These are phyloP conservation scores for Spodoptera picta DNA, from an alignment of 2,888 invertebrate species.

Conservation along the genomic window DNA sequence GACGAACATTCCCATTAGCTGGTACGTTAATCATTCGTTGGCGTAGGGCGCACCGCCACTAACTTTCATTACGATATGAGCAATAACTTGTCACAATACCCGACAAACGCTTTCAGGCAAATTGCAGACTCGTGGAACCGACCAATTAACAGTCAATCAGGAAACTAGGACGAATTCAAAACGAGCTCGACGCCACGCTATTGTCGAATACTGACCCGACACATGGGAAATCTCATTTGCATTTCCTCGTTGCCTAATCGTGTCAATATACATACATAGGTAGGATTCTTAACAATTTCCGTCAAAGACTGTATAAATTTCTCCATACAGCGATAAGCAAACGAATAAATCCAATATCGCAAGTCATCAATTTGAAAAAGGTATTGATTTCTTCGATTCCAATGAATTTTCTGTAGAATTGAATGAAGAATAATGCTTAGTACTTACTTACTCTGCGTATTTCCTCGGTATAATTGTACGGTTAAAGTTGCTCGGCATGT, in stretches of 20 bases:
- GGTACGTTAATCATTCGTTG: slow-evolving; percentile 57
- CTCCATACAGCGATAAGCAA: slow-evolving; percentile 47
- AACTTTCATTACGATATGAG: slow-evolving; percentile 63
- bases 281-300: slow-evolving; percentile 54
- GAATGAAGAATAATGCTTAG: slow-evolving; percentile 29
- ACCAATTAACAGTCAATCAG: slow-evolving; percentile 54
- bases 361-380: slow-evolving; percentile 57
- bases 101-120: slow-evolving; percentile 60
- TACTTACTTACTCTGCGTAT: slow-evolving; percentile 40
- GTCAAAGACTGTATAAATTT: slow-evolving; percentile 44
- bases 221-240: slow-evolving; percentile 25
- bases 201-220: slow-evolving; percentile 21
- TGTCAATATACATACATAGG: not conserved
- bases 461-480: slow-evolving; percentile 35
- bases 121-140: slow-evolving; percentile 52
- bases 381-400: slow-evolving; percentile 49
- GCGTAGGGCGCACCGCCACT: slow-evolving; percentile 44
- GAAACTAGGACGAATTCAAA: slow-evolving; percentile 49
- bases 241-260: slow-evolving; percentile 52
- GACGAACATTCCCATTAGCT: slow-evolving; percentile 61
- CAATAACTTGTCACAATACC: slow-evolving; percentile 57
- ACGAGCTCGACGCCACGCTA: slow-evolving; percentile 6
- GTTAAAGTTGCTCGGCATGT: slow-evolving; percentile 31
- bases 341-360: slow-evolving; percentile 62
- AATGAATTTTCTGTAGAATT: slow-evolving; percentile 35